phyloP scores from a whole-genome alignment of 2,888 invertebrate species.

The Limnephilus auricula region DNA sequence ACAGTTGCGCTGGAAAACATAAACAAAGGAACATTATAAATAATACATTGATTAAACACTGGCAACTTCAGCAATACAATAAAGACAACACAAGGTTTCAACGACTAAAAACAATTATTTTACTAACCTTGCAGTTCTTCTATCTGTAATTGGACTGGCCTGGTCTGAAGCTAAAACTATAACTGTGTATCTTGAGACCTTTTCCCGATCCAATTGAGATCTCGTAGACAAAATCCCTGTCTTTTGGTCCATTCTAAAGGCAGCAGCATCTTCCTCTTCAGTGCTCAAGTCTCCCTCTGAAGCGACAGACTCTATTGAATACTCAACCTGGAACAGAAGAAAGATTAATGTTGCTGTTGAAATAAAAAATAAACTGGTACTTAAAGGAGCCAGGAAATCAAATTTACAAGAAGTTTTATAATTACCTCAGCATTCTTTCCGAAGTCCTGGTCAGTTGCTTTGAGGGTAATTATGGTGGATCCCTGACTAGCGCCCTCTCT shows the following conservation, averaged over 20 bases:
- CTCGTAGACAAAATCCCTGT: conserved; percentile 93
- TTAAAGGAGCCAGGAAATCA: not conserved
- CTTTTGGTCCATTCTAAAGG: conserved; percentile 90
- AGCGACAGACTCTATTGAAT: conserved; percentile 85
- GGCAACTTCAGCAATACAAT: not conserved
- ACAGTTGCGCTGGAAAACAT: conserved; percentile 82
- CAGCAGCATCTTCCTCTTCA: conserved; percentile 84
- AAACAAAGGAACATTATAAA: not conserved
- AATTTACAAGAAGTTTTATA: not conserved
- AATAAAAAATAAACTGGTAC: not conserved
- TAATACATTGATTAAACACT: not conserved
- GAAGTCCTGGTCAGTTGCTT: conserved; percentile 94
- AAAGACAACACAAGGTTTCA: not conserved
- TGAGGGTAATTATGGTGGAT: conserved; percentile 91
- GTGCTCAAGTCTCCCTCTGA: conserved; percentile 77
- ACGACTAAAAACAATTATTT: not conserved
- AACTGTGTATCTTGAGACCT: conserved; percentile 89
- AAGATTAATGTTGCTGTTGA: not conserved
- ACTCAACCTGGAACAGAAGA: conserved; percentile 79
- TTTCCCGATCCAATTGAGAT: conserved; percentile 90
- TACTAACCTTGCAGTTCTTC: conserved; percentile 84
- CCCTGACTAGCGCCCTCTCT: conserved; percentile 93
- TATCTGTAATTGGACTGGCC: conserved; percentile 86
- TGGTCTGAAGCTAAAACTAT: conserved; percentile 92
- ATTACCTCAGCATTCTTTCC: conserved; percentile 91